These are phyloP conservation scores for Lanius collurio DNA, from an alignment of 2,113 vertebrate genomes.

Conservation along the genomic window DNA sequence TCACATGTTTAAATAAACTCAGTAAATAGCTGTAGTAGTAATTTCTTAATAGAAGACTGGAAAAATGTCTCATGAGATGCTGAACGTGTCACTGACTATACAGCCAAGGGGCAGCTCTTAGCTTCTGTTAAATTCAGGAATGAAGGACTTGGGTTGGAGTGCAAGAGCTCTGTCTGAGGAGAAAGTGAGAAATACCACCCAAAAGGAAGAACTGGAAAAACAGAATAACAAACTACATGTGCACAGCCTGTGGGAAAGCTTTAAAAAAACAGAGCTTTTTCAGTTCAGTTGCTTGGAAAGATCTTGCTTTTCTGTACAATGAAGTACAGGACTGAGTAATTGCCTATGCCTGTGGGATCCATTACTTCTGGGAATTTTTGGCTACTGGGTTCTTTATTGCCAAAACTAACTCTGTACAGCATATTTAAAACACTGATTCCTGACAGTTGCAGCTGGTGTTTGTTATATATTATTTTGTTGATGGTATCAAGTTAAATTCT, in stretches of 20 bases:
- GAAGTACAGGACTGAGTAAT: neutral
- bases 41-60: neutral
- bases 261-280: neutral
- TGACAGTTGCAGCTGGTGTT: slow-evolving; percentile 48
- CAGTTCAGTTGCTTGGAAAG: neutral
- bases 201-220: neutral
- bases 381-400: neutral
- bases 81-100: neutral
- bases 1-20: neutral
- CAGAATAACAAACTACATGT: neutral
- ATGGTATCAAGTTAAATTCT: neutral
- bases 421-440: neutral
- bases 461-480: slow-evolving; percentile 42
- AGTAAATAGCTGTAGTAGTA: neutral
- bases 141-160: neutral
- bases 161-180: neutral
- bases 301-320: neutral
- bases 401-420: neutral
- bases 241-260: neutral
- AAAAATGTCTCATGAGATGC: neutral
- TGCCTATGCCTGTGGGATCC: neutral
- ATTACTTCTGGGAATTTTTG: neutral
- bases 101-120: neutral
- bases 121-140: neutral
- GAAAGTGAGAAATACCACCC: neutral